phyloP scores from a whole-genome alignment of 2,113 vertebrate genomes.

The Empidonax alnorum region DNA sequence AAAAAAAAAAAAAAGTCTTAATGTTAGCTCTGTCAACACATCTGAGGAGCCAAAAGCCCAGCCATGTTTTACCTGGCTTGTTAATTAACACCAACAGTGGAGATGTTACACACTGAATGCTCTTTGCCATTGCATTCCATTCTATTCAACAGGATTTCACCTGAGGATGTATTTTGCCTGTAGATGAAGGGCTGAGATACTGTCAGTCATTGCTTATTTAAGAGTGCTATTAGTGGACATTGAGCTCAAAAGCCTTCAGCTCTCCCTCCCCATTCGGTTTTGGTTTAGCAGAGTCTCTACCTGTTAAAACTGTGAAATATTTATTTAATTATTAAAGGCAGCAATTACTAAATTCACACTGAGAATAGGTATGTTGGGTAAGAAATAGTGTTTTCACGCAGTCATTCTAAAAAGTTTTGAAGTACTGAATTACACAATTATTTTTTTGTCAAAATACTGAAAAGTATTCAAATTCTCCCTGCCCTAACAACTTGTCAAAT shows the following conservation, averaged over 20 bases:
- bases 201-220: neutral
- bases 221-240: neutral
- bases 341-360: neutral
- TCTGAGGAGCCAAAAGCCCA: conserved; percentile 4
- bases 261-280: neutral
- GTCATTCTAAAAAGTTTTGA: neutral
- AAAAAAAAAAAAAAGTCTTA: conserved; percentile 9
- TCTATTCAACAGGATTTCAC: neutral
- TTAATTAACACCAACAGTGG: neutral
- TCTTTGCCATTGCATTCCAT: neutral
- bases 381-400: neutral
- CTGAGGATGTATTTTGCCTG: neutral
- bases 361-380: neutral
- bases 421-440: neutral
- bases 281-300: neutral
- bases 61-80: conserved; percentile 13
- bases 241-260: neutral
- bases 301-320: neutral
- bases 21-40: conserved; percentile 57
- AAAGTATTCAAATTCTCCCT: neutral
- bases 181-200: neutral
- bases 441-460: conserved; percentile 6
- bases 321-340: neutral
- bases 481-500: neutral
- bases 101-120: neutral